These are phyloP conservation scores for Thripadectes ignobilis DNA, from an alignment of 2,797 vertebrate species.

Conservation along the genomic window DNA sequence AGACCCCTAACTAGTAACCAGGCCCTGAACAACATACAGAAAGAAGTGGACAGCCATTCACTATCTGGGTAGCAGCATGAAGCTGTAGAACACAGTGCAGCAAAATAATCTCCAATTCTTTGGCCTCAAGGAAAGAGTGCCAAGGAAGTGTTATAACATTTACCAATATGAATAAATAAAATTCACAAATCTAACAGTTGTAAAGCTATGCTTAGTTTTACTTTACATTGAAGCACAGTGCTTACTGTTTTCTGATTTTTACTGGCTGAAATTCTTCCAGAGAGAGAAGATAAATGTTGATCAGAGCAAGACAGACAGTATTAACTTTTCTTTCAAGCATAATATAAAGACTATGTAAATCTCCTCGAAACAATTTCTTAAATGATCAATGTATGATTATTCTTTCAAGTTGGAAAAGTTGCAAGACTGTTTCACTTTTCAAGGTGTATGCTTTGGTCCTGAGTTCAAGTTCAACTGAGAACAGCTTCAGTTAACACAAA, in stretches of 20 bases:
- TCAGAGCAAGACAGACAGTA: neutral
- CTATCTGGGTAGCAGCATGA: conserved; percentile 1
- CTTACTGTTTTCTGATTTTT: neutral
- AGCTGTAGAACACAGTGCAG: conserved; percentile 42
- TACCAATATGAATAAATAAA: neutral
- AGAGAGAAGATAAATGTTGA: neutral
- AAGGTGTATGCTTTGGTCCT: neutral
- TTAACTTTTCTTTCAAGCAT: neutral
- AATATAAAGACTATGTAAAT: neutral
- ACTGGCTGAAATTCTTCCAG: neutral
- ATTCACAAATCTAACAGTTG: neutral
- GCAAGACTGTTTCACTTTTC: neutral
- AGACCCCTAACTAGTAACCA: neutral
- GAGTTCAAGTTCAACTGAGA: neutral
- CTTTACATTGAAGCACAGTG: neutral
- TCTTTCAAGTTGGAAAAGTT: neutral
- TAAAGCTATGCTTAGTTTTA: neutral
- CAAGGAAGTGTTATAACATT: neutral
- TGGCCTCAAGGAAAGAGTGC: conserved; percentile 25
- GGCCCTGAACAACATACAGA: neutral
- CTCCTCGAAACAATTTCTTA: neutral
- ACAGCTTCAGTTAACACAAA: neutral
- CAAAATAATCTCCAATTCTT: conserved; percentile 9
- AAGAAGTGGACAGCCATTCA: neutral
- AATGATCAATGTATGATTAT: neutral